Conservation (phyloP, 2,888 invertebrate species). For the Sepiola atlantica region DNA sequence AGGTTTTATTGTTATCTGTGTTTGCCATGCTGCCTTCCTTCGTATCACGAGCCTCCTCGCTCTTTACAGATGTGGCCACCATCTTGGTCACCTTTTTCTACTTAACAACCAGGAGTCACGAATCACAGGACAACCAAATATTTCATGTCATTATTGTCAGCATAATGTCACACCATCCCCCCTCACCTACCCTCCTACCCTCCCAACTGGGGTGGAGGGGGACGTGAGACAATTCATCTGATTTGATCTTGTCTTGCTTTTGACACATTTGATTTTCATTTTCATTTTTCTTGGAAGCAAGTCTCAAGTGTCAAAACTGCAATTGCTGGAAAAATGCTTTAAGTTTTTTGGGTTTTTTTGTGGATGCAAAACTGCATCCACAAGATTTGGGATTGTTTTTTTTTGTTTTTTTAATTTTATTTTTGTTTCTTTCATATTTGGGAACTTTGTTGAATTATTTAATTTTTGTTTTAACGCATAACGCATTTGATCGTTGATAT, state of each 20-base stretch:
- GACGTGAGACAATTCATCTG: neutral
- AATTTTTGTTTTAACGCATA: neutral
- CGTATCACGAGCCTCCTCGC: neutral
- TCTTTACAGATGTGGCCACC: neutral
- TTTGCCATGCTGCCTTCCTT: neutral
- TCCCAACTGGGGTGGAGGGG: neutral
- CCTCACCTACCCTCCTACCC: neutral
- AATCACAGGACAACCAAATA: slow-evolving; percentile 36
- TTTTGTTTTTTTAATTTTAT: neutral
- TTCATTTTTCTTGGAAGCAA: neutral
- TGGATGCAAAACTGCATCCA: neutral
- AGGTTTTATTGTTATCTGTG: neutral
- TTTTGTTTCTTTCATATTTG: neutral
- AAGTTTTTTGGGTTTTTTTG: neutral
- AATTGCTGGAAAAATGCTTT: neutral
- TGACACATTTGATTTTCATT: neutral
- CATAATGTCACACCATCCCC: neutral
- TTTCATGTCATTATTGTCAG: slow-evolving; percentile 33
- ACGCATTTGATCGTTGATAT: no score
- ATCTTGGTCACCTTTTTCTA: neutral
- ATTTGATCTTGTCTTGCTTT: neutral
- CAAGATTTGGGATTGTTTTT: neutral
- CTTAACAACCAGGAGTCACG: slow-evolving; percentile 41
- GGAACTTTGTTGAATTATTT: neutral
- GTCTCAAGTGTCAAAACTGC: neutral